Evolutionary conservation across 1,140 invertebrate species (phyloP), one percentile per base, ranked within the genome.

Genomic region (Copidosoma floridanum): DNA sequence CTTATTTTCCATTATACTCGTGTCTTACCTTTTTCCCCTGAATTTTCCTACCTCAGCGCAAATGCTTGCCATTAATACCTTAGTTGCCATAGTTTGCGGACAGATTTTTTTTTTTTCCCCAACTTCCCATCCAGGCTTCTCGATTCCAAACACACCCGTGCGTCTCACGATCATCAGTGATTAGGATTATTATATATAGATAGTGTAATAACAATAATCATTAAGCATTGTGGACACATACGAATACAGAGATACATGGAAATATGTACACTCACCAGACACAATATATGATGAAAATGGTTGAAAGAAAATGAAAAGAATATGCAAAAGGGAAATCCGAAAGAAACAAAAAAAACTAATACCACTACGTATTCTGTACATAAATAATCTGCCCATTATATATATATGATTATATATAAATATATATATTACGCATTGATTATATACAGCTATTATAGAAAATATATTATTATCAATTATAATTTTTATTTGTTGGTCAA

Each of bases 341-440:
- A 55, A 32, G 51, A 61, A 64, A 63, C 65, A 32, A 59, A 43
- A 64, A 69, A 71, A 66, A 58, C 61, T 70, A 66, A 71, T 74
- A 72, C 70, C 67, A 71, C 65, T 71, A 73, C 67, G 65, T 73
- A 75, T 76, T 71, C 65, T 76, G 73, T 76, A 75, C 63, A 76
- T 76, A 76, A n/a, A 72, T 74, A 71, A 72, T 69, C 66, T 74
- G 69, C 66, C 55, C 62, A 67, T 72, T 72, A 73, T 70, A 72
- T 61, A 64, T 69, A 64, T 63, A 66, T 27, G 59, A 57, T 64
- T 67, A 71, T 58, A 61, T 54, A 66, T 66, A 69, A 61, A 65
- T 64, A 69, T 71, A 71, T 63, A 69, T 65, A 67, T n/a, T n/a
- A 68, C 63, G 59, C 62, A 75, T 69, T 71, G 63, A 71, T 72